These are phyloP conservation scores for Blomia tropicalis DNA, from an alignment of 2,888 invertebrate species.

Conservation along the genomic window DNA sequence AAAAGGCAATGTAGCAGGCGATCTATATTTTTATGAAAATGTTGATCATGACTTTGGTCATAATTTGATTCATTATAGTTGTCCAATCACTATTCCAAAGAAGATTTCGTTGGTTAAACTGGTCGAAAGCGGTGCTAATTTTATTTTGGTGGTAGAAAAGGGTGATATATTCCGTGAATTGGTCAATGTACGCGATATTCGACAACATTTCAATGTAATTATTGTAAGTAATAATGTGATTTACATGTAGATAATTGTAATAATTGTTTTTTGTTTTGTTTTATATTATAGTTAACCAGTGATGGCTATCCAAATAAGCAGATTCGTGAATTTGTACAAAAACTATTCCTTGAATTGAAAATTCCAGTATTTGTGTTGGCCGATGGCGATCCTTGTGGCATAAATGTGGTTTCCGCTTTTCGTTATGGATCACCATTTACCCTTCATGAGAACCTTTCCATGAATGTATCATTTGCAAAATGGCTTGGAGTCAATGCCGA, in stretches of 20 bases:
- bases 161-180: constrained; percentile 77
- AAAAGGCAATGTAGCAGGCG: constrained; percentile 14
- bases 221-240: constrained; percentile 14
- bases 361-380: constrained; percentile 63
- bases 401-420: constrained; percentile 73
- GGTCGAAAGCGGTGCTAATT: no score
- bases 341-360: constrained; percentile 48
- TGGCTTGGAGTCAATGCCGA: constrained; percentile 66
- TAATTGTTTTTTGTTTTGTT: no score
- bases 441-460: constrained; percentile 45
- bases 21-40: no score
- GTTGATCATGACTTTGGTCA: no score
- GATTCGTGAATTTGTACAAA: constrained; percentile 60
- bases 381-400: constrained; percentile 76
- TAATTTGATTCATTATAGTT: no score
- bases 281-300: constrained; percentile 50
- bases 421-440: constrained; percentile 61
- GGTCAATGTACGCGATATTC: constrained; percentile 50
- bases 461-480: constrained; percentile 52
- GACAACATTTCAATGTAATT: constrained; percentile 30
- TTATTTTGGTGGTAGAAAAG: constrained; percentile 77
- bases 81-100: no score
- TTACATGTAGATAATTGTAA: no score
- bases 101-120: no score
- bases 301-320: constrained; percentile 84